phyloP scores from a whole-genome alignment of 2,797 vertebrate genomes.

The Hybognathus amarus region DNA sequence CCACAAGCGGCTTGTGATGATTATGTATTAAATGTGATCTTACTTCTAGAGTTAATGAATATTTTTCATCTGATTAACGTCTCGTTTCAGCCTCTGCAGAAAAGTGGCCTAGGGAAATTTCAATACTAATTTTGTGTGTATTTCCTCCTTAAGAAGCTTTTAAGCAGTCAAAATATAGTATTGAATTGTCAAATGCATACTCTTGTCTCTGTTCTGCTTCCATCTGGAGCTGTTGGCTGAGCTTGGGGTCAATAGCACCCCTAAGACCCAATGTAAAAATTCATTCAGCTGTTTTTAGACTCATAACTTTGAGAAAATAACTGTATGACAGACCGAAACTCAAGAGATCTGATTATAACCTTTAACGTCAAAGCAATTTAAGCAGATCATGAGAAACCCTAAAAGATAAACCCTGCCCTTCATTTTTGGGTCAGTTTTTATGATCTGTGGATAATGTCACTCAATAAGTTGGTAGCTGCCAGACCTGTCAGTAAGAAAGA shows the following conservation, averaged over 20 bases:
- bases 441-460: conserved; percentile 2
- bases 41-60: conserved; percentile 27
- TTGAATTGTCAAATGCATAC: conserved; percentile 11
- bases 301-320: conserved; percentile 21
- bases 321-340: background rate
- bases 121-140: background rate
- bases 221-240: conserved; percentile 32
- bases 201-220: background rate
- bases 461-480: background rate
- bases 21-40: conserved; percentile 35
- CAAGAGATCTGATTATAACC: conserved; percentile 14
- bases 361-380: conserved; percentile 14
- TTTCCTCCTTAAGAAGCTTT: conserved; percentile 8
- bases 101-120: background rate
- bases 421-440: background rate
- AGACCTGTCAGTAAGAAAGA: background rate
- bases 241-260: conserved; percentile 22
- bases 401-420: background rate
- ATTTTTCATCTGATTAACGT: conserved; percentile 18
- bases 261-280: conserved; percentile 11
- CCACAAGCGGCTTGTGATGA: conserved; percentile 14
- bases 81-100: background rate
- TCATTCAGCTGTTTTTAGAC: conserved; percentile 30
- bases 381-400: conserved; percentile 30
- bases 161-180: background rate